Evolutionary conservation across 2,113 vertebrate genomes (phyloP).

Genomic region (Sinocyclocheilus rhinocerous): DNA sequence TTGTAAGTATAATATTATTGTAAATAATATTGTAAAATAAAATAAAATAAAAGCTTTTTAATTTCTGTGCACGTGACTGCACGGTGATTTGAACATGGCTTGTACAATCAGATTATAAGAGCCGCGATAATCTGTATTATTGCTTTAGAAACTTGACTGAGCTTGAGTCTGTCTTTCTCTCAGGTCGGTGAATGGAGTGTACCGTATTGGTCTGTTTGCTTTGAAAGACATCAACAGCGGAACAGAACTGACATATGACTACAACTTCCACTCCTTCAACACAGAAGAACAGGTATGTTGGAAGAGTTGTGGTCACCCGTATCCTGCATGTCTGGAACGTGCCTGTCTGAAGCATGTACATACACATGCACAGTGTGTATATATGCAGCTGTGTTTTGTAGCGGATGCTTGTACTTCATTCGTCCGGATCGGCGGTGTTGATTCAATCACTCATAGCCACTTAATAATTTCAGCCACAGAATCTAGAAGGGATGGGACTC

Average conservation of each 20-base stretch:
- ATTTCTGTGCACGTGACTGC: too few species aligned
- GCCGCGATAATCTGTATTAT: background rate
- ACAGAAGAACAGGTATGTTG: constrained; percentile 91
- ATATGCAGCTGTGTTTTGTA: background rate
- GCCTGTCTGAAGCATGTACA: constrained; percentile 3
- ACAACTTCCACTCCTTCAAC: constrained; percentile 99
- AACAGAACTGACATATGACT: constrained; percentile 95
- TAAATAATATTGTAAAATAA: too few species aligned
- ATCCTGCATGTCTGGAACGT: background rate
- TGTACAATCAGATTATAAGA: background rate
- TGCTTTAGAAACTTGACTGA: background rate
- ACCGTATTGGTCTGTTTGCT: constrained; percentile 94
- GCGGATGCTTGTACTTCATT: background rate
- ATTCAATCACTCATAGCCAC: background rate
- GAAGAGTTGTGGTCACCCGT: background rate
- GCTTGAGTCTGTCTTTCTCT: constrained; percentile 27
- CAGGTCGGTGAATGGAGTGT: constrained; percentile 98
- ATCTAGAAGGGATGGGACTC: background rate
- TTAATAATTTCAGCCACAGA: background rate
- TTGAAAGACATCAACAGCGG: constrained; percentile 92
- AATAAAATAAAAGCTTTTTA: too few species aligned
- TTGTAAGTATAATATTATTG: too few species aligned
- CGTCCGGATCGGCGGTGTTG: background rate
- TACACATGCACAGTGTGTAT: background rate
- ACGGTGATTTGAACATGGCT: too few species aligned